Evolutionary conservation across 2,797 vertebrate species (phyloP).

Genomic region (Lophius americanus): DNA sequence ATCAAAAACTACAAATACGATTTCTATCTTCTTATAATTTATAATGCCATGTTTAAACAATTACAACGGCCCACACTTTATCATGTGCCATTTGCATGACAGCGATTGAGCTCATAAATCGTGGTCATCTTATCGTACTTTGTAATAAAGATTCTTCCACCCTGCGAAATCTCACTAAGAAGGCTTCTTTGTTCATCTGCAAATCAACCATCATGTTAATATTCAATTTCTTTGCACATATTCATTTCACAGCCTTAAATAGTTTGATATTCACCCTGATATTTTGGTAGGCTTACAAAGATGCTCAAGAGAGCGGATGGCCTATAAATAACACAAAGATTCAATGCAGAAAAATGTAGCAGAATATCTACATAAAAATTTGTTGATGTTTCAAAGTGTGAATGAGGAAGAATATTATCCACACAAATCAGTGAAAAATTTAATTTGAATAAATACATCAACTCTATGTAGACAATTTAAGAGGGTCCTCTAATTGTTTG

Average conservation of each 20-base stretch:
- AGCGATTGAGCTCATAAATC: slow-evolving; percentile 2
- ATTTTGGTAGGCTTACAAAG: slow-evolving; percentile 27
- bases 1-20: neutral
- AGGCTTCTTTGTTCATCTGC: slow-evolving; percentile 26
- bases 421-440: too few relatives aligned
- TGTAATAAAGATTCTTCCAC: slow-evolving; percentile 44
- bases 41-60: slow-evolving; percentile 1
- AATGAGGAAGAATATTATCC: too few relatives aligned
- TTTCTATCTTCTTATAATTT: slow-evolving; percentile 4
- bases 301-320: neutral
- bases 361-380: too few relatives aligned
- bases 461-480: neutral
- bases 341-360: neutral
- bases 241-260: slow-evolving; percentile 22
- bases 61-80: slow-evolving; percentile 30
- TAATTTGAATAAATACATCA: neutral
- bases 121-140: slow-evolving; percentile 29
- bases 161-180: slow-evolving; percentile 23
- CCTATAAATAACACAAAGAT: slow-evolving; percentile 11
- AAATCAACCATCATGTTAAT: slow-evolving; percentile 40
- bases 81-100: slow-evolving; percentile 26
- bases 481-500: too few relatives aligned
- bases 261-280: slow-evolving; percentile 44
- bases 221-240: slow-evolving; percentile 30
- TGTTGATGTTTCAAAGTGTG: too few relatives aligned